Base-by-base conservation (phyloP, 2,888 invertebrate genomes). In the Clunio marinus region DNA sequence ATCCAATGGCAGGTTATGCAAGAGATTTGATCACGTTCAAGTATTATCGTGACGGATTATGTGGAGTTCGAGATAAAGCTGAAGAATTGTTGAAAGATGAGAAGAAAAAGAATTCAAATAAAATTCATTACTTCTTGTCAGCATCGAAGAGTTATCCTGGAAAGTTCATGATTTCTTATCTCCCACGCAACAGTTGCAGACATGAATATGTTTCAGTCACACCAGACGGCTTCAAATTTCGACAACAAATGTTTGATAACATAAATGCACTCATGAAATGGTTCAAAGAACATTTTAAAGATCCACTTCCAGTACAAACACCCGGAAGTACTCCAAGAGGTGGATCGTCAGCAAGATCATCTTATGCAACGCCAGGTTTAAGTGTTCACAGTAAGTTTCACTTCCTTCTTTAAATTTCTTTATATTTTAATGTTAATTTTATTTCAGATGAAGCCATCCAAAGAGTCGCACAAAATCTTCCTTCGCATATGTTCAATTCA, bases 281-380 rank as follows among this genome's bases (percentile, higher is more conserved):
- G 97, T 99, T 99, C 80, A 99, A 99, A 76, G 94, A 95, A 78
- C 96, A 99, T 77, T 99, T 95, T 81, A 82, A 93, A 71, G 96
- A 97, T 75, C 93, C 96, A 0, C 83, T 91, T 60, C 91, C 91
- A 0, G 83, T 83, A 3, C 83, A 83, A 22, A 90, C 90, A 3
- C 89, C 86, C 1, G 10, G 37, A 13, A 86, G 87, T 68, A 90
- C 91, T 8, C 88, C 89, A 0, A 83, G 88, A 71, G 82, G 81
- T 28, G 78, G 78, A 1, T 75, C 81, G 71, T 80, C 82, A 17
- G 65, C 69, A 8, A 70, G 75, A 63, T 72, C 74, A 15, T 72
- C 73, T 2, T 71, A 74, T 69, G 72, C 75, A 25, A 75, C 77
- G 55, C 74, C 76, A 27, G 69, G 72, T 59, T 32, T 70, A 66